Evolutionary conservation across 1,140 invertebrate genomes (phyloP).

Genomic region (Drosophila cardini): DNA sequence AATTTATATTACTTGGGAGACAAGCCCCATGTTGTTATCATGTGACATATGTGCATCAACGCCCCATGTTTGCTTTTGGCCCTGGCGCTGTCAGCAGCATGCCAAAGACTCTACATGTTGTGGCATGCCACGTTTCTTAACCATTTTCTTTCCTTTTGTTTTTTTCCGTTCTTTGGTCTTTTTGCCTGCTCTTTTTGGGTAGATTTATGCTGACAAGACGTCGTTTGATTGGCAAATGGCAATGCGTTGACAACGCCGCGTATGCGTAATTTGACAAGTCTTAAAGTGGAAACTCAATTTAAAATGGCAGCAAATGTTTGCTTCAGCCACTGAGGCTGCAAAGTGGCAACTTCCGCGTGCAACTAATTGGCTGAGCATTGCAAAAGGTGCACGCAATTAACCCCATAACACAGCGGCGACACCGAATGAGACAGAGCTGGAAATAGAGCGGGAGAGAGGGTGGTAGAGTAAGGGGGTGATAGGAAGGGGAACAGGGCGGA

Average conservation of each 20-base stretch:
- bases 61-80: conserved; percentile 64
- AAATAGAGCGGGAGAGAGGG: background rate
- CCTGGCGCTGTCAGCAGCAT: conserved; percentile 59
- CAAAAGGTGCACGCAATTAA: conserved; percentile 72
- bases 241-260: conserved; percentile 65
- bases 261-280: conserved; percentile 79
- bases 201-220: conserved; percentile 75
- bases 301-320: conserved; percentile 34
- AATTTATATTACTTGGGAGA: conserved; percentile 69
- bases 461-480: no score
- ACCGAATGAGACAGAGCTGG: background rate
- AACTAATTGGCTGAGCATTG: conserved; percentile 77
- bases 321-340: conserved; percentile 14
- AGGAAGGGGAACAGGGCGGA: no score
- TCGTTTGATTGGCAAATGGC: conserved; percentile 75
- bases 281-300: conserved; percentile 65
- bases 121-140: background rate
- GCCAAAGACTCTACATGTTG: conserved; percentile 50
- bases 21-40: conserved; percentile 77
- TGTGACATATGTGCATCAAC: conserved; percentile 83
- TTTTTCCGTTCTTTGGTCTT: background rate
- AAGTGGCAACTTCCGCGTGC: conserved; percentile 74
- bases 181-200: conserved; percentile 13
- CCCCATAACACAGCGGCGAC: conserved; percentile 16
- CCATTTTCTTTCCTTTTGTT: no score